Evolutionary conservation across 2,888 invertebrate genomes (phyloP), one percentile per base, ranked within the genome.

Genomic region (Caenorhabditis japonica): DNA sequence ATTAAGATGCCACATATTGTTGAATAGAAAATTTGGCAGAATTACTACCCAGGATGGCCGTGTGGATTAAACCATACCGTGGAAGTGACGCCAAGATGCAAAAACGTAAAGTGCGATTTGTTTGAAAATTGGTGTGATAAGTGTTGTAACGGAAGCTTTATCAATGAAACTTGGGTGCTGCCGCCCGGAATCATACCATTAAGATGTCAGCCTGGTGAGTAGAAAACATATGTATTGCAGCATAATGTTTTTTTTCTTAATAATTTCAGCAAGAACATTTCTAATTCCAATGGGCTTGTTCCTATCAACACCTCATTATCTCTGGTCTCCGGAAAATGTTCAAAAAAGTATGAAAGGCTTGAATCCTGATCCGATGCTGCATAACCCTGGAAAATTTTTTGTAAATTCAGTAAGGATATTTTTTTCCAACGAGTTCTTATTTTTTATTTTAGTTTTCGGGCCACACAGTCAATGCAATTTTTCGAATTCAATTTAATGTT

Each of bases 61-160:
- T 47, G 39, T 15, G 62, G 39, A 1, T 7, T 21, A 13, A 62
- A 62, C 44, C 53, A 62, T 15, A 62, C 46, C 5, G 47, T 55
- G n/a, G 39, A 62, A 47, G 39, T 34, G 27, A 55, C 53, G 4
- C 12, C 36, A 33, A 8, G 33, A 47, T 62, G 46, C n/a, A 1
- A 7, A 15, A 53, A 46, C 12, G 19, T 47, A 1, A 39, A 13
- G 15, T 53, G 62, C 19, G 62, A 62, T 8, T 4, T 8, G 7
- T 39, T 55, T 39, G 39, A 55, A 4, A 55, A 55, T 2, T 55
- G 46, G 55, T 55, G 55, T 55, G 62, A 62, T 38, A 62, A 62
- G 38, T 62, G 62, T 25, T 47, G 47, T 13, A 47, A 47, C 23
- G 34, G 39, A 23, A 62, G 33, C 15, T 47, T 47, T 38, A 46